These are phyloP conservation scores for Rhabdornis inornatus DNA, from an alignment of 2,113 vertebrate genomes.

Conservation along the genomic window DNA sequence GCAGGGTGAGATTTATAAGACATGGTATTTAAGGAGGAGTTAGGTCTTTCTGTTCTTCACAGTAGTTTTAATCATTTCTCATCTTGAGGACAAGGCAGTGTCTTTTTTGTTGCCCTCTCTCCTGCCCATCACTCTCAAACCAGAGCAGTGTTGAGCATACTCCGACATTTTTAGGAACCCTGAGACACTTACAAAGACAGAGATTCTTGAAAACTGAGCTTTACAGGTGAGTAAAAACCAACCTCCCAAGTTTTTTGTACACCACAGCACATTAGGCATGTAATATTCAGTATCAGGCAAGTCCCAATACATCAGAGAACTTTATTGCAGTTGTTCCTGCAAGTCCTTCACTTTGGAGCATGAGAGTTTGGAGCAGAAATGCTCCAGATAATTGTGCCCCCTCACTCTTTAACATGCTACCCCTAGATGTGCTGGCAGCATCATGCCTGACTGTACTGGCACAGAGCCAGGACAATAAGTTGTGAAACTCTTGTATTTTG, in stretches of 20 bases:
- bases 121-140: background rate
- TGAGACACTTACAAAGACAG: background rate
- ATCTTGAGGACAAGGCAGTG: background rate
- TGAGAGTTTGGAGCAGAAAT: background rate
- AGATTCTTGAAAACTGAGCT: background rate
- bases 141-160: fast-evolving
- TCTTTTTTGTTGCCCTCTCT: background rate
- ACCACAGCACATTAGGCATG: background rate
- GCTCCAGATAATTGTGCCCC: background rate
- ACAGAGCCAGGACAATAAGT: background rate
- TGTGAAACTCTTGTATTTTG: background rate
- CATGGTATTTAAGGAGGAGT: background rate
- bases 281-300: background rate
- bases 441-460: background rate
- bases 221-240: background rate
- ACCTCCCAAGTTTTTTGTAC: background rate
- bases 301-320: background rate
- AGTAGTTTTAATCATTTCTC: background rate
- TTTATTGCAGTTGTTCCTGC: background rate
- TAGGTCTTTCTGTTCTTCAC: background rate
- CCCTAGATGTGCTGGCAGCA: background rate
- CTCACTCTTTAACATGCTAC: background rate
- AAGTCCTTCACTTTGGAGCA: background rate
- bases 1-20: background rate
- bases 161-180: background rate